Conservation (phyloP, 2,797 vertebrate genomes). For the Enteromius unitaeniatus region DNA sequence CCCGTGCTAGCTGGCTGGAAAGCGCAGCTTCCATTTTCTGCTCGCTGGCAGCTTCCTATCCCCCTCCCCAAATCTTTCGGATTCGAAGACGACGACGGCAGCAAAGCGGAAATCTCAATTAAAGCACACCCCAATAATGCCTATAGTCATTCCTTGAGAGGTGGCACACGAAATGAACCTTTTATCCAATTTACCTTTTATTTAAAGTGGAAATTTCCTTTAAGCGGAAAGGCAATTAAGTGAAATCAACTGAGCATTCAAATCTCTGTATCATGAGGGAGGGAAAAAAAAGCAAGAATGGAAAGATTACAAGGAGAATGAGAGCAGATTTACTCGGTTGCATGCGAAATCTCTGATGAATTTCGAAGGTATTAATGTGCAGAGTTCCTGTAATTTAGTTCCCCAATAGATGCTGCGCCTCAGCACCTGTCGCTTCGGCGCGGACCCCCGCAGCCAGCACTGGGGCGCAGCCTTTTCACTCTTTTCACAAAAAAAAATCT, state of each 20-base stretch:
- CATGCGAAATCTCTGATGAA: constrained; percentile 76
- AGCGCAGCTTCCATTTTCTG: constrained; percentile 72
- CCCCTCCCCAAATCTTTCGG: constrained; percentile 50
- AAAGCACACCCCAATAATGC: constrained; percentile 78
- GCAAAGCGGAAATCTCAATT: constrained; percentile 84
- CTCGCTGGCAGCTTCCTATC: constrained; percentile 68
- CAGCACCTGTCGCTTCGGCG: constrained; percentile 64
- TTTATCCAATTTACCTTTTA: constrained; percentile 85
- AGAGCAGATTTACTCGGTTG: constrained; percentile 79
- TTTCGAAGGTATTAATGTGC: constrained; percentile 79
- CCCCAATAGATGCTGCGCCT: constrained; percentile 72
- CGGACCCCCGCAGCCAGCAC: constrained; percentile 60
- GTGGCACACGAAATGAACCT: constrained; percentile 79
- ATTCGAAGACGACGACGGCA: constrained; percentile 64
- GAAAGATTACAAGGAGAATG: constrained; percentile 76
- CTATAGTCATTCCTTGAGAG: constrained; percentile 77
- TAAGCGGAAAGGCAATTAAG: constrained; percentile 85
- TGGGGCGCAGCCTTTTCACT: constrained; percentile 68
- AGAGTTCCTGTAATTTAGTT: constrained; percentile 81
- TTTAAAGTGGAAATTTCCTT: constrained; percentile 79
- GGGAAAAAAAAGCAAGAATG: constrained; percentile 61
- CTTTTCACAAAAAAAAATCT: constrained; percentile 55
- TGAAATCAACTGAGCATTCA: constrained; percentile 83
- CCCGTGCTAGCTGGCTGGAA: constrained; percentile 76
- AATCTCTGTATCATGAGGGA: constrained; percentile 78